Conservation (phyloP, 2,797 vertebrate genomes). For the Gallinago stenura region DNA sequence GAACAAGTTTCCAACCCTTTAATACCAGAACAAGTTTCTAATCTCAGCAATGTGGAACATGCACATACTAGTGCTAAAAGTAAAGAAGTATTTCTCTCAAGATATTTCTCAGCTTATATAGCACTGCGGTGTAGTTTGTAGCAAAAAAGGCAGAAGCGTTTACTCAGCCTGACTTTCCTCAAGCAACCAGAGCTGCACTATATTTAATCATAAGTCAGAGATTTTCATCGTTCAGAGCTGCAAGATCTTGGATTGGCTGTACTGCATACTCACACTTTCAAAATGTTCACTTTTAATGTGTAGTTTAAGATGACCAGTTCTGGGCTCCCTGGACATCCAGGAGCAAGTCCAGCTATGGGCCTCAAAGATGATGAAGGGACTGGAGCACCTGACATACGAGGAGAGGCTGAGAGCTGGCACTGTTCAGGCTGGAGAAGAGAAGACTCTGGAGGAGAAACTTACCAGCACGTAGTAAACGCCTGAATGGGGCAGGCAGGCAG, state of each 20-base stretch:
- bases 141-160: not conserved
- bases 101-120: not conserved
- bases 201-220: not conserved
- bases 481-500: not conserved
- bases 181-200: not conserved
- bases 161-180: not conserved
- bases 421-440: not conserved
- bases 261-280: not conserved
- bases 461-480: not conserved
- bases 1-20: constrained; percentile 5
- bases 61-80: not conserved
- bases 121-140: not conserved
- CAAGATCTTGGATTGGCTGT: not conserved
- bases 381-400: not conserved
- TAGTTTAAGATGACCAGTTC: not conserved
- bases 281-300: not conserved
- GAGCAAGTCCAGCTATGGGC: not conserved
- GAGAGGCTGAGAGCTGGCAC: not conserved
- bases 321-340: not conserved
- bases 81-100: not conserved
- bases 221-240: not conserved
- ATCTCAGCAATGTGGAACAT: not conserved
- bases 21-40: constrained; percentile 10
- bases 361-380: not conserved
- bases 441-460: not conserved